Base-by-base conservation (phyloP, 2,888 invertebrate species). In the Chrysomela aeneicollis region DNA sequence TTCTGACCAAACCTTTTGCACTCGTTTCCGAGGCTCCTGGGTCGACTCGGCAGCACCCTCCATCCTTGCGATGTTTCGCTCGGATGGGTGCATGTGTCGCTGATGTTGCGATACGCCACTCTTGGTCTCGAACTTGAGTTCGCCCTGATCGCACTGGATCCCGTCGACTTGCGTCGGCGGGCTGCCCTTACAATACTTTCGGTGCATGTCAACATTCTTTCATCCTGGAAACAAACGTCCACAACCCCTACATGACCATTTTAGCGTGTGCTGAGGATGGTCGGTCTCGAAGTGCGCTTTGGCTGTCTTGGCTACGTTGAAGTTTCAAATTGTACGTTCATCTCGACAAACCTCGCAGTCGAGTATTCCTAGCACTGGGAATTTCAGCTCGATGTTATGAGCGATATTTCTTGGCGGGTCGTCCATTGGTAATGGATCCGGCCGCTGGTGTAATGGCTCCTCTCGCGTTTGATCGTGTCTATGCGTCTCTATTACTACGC, bases 91-190 rank as follows among this genome's bases (percentile, higher is more conserved):
- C 19, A 12, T 15, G 22, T 15, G 42, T 10, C 21, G 4, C 19
- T 57, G 18, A 9, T 57, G 57, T 35, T 42, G 42, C 1, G 57
- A 57, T 1, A 12, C 15, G 12, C 57, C 57, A 22, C 4, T 57
- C 10, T 37, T 17, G 6, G 57, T 37, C 2, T 1, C 9, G 18
- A 57, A 57, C 10, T 22, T 37, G 42, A 1, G 1, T n/a, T 8
- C 4, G 17, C 54, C 26, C 2, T 22, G n/a, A 1, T 12, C 12
- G 12, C 54, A 53, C 15, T n/a, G 18, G 30, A n/a, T 30, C 6
- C 0, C 30, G 2, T 10, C 32, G 10, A 10, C 2, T 10, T 35
- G 9, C 2, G 10, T 10, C 10, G 22, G 10, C 21, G 17, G 2
- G n/a, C 8, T 10, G 5, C 32, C 10, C 10, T 35, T 35, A 10